Conservation (phyloP, 37 sponge, comb jelly and placozoan species). For the Lycopodina hypogea region DNA sequence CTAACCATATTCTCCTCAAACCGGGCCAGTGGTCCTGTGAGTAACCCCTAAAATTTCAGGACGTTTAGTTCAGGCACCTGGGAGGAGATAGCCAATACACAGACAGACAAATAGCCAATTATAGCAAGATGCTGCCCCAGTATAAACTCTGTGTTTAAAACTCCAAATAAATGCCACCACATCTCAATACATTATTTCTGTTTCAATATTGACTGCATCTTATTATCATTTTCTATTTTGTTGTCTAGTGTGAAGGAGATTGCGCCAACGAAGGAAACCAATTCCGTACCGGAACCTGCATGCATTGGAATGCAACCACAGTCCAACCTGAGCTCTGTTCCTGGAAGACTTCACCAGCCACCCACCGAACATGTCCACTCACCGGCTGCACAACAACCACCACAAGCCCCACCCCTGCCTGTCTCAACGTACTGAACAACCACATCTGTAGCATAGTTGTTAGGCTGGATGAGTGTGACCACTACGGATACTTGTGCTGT, state of each 20-base stretch:
- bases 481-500: constrained; percentile 22
- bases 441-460: constrained; percentile 9
- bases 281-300: constrained; percentile 25
- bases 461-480: constrained; percentile 9
- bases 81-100: too few species aligned
- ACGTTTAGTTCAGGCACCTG: too few species aligned
- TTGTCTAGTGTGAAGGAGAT: constrained; percentile 3
- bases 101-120: too few species aligned
- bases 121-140: too few species aligned
- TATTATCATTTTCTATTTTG: too few species aligned
- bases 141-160: too few species aligned
- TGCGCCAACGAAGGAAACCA: constrained; percentile 27
- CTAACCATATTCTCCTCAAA: too few species aligned
- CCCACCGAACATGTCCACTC: not conserved
- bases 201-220: too few species aligned
- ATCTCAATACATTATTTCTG: too few species aligned
- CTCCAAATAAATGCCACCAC: too few species aligned
- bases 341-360: not conserved
- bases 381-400: not conserved
- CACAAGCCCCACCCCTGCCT: not conserved
- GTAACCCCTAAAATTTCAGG: too few species aligned
- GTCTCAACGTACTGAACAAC: not conserved
- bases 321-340: constrained; percentile 21
- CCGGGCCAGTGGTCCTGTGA: too few species aligned
- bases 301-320: constrained; percentile 31